Percentiles rank a stretch among this genome's conserved stretches.
Evolutionary conservation across 2,888 invertebrate species (phyloP).

Genomic region (Trichacis sp.): DNA sequence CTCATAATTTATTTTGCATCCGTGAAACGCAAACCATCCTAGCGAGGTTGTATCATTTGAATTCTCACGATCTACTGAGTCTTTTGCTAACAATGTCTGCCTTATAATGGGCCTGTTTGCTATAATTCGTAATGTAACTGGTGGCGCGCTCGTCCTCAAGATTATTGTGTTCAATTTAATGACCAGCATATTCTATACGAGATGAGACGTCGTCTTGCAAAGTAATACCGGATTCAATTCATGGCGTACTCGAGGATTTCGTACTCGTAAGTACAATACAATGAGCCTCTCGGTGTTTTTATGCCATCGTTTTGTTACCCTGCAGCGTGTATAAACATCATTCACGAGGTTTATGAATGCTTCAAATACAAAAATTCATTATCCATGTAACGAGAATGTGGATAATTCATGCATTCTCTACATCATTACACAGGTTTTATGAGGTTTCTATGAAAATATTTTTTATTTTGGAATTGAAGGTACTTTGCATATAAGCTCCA

Average conservation of each 20-base stretch:
- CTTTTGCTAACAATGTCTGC: slow-evolving; percentile 29
- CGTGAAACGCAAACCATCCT: background rate
- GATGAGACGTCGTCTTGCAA: slow-evolving; percentile 19
- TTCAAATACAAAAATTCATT: too few species aligned
- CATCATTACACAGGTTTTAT: too few species aligned
- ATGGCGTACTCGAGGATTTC: slow-evolving; percentile 23
- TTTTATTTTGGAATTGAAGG: too few species aligned
- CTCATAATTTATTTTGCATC: background rate
- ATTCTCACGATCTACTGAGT: slow-evolving; percentile 24
- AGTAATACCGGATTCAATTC: slow-evolving; percentile 33
- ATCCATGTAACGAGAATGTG: too few species aligned
- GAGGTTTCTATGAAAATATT: too few species aligned
- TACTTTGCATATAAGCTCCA: too few species aligned
- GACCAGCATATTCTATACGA: slow-evolving; percentile 31
- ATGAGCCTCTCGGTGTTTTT: slow-evolving; percentile 19
- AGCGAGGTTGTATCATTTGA: background rate
- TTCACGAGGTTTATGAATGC: slow-evolving; percentile 2
- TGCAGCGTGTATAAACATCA: slow-evolving; percentile 26
- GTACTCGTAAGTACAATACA: slow-evolving; percentile 16
- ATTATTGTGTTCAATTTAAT: slow-evolving; percentile 29
- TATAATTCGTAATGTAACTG: slow-evolving; percentile 13
- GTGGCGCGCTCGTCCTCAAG: slow-evolving; percentile 21
- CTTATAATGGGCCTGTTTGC: slow-evolving; percentile 33
- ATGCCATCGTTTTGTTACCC: slow-evolving; percentile 28
- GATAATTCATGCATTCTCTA: too few species aligned